Conservation (phyloP, 2,888 invertebrate genomes). For the Tromatobia lineatoria region DNA sequence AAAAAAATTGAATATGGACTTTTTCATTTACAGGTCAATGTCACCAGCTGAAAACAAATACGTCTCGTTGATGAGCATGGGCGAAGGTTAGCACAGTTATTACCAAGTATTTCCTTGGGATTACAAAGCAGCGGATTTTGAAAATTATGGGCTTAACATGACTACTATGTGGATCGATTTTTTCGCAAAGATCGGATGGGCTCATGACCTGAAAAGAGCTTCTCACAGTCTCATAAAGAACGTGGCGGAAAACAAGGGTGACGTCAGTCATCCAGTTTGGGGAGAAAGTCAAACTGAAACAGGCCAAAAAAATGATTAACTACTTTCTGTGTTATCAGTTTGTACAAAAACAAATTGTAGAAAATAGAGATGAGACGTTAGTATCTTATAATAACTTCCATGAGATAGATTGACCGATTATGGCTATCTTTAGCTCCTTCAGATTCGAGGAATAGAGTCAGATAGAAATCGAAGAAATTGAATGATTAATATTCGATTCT, state of each 20-base stretch:
- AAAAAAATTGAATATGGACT: neutral
- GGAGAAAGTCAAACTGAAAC: constrained; percentile 29
- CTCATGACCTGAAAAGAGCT: constrained; percentile 91
- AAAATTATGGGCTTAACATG: constrained; percentile 86
- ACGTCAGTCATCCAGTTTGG: constrained; percentile 80
- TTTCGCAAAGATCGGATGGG: constrained; percentile 91
- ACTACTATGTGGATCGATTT: constrained; percentile 90
- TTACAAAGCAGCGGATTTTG: constrained; percentile 84
- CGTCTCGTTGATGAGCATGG: constrained; percentile 80
- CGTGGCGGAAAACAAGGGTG: constrained; percentile 87
- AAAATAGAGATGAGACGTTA: neutral
- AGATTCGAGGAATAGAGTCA: neutral
- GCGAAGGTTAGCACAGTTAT: constrained; percentile 87
- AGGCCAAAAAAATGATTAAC: constrained; percentile 2
- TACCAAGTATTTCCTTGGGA: constrained; percentile 87
- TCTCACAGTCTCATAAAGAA: constrained; percentile 87
- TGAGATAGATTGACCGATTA: neutral
- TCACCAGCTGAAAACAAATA: constrained; percentile 72
- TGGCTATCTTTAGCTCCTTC: neutral
- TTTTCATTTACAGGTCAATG: constrained; percentile 45
- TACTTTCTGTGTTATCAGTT: neutral
- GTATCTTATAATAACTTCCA: neutral
- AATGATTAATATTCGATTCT: no score
- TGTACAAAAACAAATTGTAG: constrained; percentile 45
- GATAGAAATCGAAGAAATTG: no score